Percentiles rank a stretch among this genome's conserved stretches.
phyloP scores from a whole-genome alignment of 2,113 vertebrate species.

The Periophthalmodon schlosseri region DNA sequence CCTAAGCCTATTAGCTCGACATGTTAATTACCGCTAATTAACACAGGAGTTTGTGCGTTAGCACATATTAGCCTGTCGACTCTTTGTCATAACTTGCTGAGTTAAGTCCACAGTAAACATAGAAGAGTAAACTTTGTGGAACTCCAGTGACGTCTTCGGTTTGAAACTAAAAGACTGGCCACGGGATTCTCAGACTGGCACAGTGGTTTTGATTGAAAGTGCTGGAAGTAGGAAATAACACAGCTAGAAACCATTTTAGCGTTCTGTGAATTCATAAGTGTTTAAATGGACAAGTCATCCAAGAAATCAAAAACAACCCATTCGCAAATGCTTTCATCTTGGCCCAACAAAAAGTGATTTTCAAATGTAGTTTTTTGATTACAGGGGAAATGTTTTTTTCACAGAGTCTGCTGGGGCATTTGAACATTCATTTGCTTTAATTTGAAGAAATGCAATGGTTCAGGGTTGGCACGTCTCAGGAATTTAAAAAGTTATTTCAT shows the following conservation, averaged over 20 bases:
- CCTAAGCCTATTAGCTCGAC: slow-evolving; percentile 33
- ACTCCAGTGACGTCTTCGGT: slow-evolving; percentile 4
- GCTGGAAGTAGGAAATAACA: slow-evolving; percentile 4
- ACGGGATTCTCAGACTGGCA: background rate
- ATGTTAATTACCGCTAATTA: slow-evolving; percentile 42
- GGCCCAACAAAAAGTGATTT: slow-evolving; percentile 20
- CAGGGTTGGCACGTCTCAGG: background rate
- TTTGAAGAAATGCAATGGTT: slow-evolving; percentile 32
- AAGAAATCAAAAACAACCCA: slow-evolving; percentile 32
- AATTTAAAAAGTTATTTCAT: slow-evolving; percentile 33
- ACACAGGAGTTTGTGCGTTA: slow-evolving; percentile 31
- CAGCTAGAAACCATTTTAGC: background rate
- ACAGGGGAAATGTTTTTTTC: slow-evolving; percentile 22
- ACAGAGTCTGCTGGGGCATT: slow-evolving; percentile 15
- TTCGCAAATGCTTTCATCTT: slow-evolving; percentile 18
- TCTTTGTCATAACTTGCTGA: slow-evolving; percentile 19
- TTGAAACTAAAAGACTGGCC: background rate
- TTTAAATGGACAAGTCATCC: slow-evolving; percentile 26
- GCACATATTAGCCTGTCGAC: slow-evolving; percentile 17
- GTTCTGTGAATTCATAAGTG: slow-evolving; percentile 2
- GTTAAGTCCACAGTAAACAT: background rate
- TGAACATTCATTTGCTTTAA: slow-evolving; percentile 17
- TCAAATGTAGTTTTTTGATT: slow-evolving; percentile 30
- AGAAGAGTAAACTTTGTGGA: background rate
- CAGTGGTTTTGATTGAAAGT: slow-evolving; percentile 16